These are phyloP conservation scores for Huso huso DNA, from an alignment of 2,797 vertebrate genomes.

Conservation along the genomic window DNA sequence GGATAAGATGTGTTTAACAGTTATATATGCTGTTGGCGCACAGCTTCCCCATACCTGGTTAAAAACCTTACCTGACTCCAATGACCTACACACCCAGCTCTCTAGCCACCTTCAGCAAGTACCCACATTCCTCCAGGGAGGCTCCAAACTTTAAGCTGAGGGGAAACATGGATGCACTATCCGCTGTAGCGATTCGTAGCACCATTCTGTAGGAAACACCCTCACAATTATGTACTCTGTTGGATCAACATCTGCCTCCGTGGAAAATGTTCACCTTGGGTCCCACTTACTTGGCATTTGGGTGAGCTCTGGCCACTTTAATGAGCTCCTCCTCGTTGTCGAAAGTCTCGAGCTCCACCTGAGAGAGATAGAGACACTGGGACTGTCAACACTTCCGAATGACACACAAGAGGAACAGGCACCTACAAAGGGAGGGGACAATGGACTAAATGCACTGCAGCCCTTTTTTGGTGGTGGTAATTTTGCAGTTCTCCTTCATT, in stretches of 20 bases:
- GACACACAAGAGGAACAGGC: too few species aligned
- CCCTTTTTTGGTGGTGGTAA: too few species aligned
- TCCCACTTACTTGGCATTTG: slow-evolving; percentile 31
- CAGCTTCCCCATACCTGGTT: not conserved
- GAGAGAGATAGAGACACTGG: not conserved
- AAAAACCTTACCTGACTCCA: slow-evolving; percentile 21
- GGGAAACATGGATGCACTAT: not conserved
- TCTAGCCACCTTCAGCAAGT: slow-evolving; percentile 24
- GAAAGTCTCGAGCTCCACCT: slow-evolving; percentile 46
- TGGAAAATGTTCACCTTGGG: not conserved
- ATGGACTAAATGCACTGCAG: too few species aligned
- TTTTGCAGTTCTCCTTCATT: too few species aligned
- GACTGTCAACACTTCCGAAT: too few species aligned
- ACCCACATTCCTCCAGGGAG: not conserved
- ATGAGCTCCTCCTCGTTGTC: slow-evolving; percentile 37
- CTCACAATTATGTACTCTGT: too few species aligned
- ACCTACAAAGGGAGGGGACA: too few species aligned
- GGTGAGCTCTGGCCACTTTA: slow-evolving; percentile 31
- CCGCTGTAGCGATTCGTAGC: slow-evolving; percentile 28
- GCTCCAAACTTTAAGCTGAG: slow-evolving; percentile 37
- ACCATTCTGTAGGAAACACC: slow-evolving; percentile 23
- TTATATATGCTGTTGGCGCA: not conserved
- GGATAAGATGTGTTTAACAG: not conserved
- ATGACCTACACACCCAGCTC: slow-evolving; percentile 26
- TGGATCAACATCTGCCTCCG: not conserved